These are phyloP conservation scores for Drosophila leonis DNA, from an alignment of 2,888 invertebrate species.

Conservation along the genomic window DNA sequence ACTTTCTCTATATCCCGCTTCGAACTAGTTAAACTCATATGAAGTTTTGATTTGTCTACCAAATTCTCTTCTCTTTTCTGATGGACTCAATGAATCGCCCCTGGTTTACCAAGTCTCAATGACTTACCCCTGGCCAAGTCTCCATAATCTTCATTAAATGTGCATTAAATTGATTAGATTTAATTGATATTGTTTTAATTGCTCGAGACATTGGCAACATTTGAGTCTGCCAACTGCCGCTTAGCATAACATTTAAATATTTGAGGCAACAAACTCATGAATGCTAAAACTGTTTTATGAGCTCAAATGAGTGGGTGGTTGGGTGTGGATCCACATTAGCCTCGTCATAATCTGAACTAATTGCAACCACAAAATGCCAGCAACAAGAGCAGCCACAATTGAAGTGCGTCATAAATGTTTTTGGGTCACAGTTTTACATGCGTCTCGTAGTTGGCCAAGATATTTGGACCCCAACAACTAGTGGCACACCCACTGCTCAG, in stretches of 20 bases:
- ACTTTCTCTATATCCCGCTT: no score
- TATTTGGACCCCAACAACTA: not conserved
- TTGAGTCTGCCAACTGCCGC: slow-evolving; percentile 6
- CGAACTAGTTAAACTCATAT: no score
- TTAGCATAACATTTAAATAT: slow-evolving; percentile 14
- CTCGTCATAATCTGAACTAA: slow-evolving; percentile 30
- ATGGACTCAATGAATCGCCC: not conserved
- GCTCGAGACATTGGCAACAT: slow-evolving; percentile 9
- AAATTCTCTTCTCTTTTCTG: not conserved
- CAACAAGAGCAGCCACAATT: slow-evolving; percentile 23
- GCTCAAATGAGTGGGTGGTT: not conserved
- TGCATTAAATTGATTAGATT: not conserved
- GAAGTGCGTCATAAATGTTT: slow-evolving; percentile 50
- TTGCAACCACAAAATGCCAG: slow-evolving; percentile 15
- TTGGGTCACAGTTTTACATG: slow-evolving; percentile 42
- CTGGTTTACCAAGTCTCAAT: no score
- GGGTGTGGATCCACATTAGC: not conserved
- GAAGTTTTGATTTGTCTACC: no score
- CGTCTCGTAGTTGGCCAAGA: slow-evolving; percentile 24
- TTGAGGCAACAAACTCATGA: slow-evolving; percentile 22
- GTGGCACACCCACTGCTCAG: not conserved
- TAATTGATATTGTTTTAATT: slow-evolving; percentile 15
- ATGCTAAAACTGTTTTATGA: slow-evolving; percentile 20
- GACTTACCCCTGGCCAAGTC: not conserved
- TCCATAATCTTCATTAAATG: not conserved